Base-by-base conservation (phyloP, 2,797 vertebrate species). In the Scolopax rusticola region DNA sequence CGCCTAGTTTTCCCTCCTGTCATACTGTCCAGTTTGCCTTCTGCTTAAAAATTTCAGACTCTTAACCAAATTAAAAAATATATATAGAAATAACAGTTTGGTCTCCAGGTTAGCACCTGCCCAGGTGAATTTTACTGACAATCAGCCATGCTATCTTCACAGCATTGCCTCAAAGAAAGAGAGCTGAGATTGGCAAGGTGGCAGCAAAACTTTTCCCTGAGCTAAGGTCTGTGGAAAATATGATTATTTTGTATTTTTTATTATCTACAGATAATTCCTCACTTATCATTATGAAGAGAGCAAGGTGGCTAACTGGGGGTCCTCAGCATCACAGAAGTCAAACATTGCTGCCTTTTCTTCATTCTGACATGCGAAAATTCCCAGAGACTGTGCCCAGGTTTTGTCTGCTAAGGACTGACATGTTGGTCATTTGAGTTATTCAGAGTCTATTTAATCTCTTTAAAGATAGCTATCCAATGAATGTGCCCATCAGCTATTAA, bases 391-490 rank as follows among this genome's bases (percentile, higher is more conserved):
- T 6, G 7, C 84, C 17, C 64, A 61, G 28, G 25, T 75, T 64
- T 90, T 27, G 4, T 41, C 65, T 86, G 59, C 32, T 75, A 32
- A 61, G 51, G 53, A 76, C 32, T 25, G 51, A 65, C 32, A 17
- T 5, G 12, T 45, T 76, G 50, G 76, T 82, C 60, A 53, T 24
- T 84, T 80, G 33, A 47, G 36, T 76, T 80, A 63, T 69, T 77
- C 67, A 73, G 53, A 80, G 60, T 47, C 53, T 65, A 36, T 69
- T 86, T 93, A 4, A 70, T 63, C 69, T 38, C 36, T 61, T 90
- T 87, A 87, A 94, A 95, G 96, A 95, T 67, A 92, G 61, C 23
- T 60, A 84, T 53, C 30, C 41, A 89, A 70, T n/a, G 41, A 78
- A 84, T 2, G 0, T 40, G 69, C 48, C 76, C 43, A 23, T 81